Evolutionary conservation across 35 echinoderm and acorn worm species (phyloP), one percentile per base, ranked within the genome.

Genomic region (Ophiothrix spiculata): DNA sequence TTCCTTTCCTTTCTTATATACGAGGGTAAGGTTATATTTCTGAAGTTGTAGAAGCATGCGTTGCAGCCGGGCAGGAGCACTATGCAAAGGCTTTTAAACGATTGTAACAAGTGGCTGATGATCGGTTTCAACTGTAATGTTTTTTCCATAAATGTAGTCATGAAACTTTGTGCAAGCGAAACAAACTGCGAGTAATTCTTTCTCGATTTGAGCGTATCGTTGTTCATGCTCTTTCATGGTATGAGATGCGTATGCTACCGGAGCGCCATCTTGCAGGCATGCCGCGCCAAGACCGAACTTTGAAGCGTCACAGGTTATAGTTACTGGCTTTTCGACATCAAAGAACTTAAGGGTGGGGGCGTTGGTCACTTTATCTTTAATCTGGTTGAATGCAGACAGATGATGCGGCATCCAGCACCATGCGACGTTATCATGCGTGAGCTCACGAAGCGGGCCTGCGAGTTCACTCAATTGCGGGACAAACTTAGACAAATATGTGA

Each of bases 401-500:
- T 93, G 81, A 39, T 56, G 79, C 14, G 78, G 36, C 0, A 73
- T 23, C 81, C 91, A 85, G 35, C n/a, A n/a, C n/a, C n/a, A n/a
- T n/a, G n/a, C n/a, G n/a, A n/a, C n/a, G n/a, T n/a, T n/a, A n/a
- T n/a, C n/a, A n/a, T n/a, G n/a, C 35, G 36, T 85, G n/a, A 92
- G 80, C 45, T 88, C 86, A 23, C 85, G 3, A 13, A 88, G 91
- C 39, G 91, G 91, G 3, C 49, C 39, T 13, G 73, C 81, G 29
- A 81, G 69, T 13, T 89, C 87, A 38, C 78, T 83, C 0, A 89
- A 74, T 19, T 93, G 83, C 10, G 64, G 77, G 14, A 88, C 84
- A 56, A 88, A 88, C 36, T 93, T 93, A 4, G 73, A 78, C 0
- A 92, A 80, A 63, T 92, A 93, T 37, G 81, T 93, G 0, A 90